phyloP scores from a whole-genome alignment of 2,888 invertebrate genomes.

The Trachelus iudaicus region DNA sequence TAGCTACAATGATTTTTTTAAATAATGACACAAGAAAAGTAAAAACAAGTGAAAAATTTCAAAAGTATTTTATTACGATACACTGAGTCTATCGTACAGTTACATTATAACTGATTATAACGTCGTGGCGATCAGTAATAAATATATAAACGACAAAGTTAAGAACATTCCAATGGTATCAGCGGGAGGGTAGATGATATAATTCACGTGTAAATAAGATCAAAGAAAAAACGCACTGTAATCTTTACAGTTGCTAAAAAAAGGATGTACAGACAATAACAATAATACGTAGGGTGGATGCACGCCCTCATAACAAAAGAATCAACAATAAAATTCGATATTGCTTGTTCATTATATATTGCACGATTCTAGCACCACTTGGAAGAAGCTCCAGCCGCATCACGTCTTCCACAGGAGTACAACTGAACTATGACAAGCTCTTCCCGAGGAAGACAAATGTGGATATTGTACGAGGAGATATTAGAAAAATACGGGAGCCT shows the following conservation, averaged over 20 bases:
- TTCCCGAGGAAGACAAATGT: background rate
- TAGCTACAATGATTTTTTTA: background rate
- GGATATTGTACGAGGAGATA: background rate
- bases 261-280: background rate
- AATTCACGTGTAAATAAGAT: background rate
- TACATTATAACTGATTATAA: background rate
- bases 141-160: slow-evolving; percentile 29
- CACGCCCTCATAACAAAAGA: background rate
- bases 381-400: slow-evolving; percentile 5
- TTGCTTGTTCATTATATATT: slow-evolving; percentile 24
- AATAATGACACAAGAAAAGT: background rate
- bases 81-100: slow-evolving; percentile 6
- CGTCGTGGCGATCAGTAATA: slow-evolving; percentile 22
- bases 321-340: background rate
- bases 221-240: background rate
- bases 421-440: background rate
- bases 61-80: slow-evolving; percentile 17
- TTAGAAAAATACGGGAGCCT: slow-evolving; percentile 32
- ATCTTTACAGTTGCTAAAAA: background rate
- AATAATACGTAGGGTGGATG: background rate
- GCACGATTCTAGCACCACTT: slow-evolving; percentile 41
- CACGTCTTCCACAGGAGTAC: background rate
- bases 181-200: background rate
- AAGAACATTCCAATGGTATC: slow-evolving; percentile 30
- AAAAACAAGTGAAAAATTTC: background rate